Evolutionary conservation across 2,113 vertebrate species (phyloP), one percentile per base, ranked within the genome.

Genomic region (Meleagris gallopavo): DNA sequence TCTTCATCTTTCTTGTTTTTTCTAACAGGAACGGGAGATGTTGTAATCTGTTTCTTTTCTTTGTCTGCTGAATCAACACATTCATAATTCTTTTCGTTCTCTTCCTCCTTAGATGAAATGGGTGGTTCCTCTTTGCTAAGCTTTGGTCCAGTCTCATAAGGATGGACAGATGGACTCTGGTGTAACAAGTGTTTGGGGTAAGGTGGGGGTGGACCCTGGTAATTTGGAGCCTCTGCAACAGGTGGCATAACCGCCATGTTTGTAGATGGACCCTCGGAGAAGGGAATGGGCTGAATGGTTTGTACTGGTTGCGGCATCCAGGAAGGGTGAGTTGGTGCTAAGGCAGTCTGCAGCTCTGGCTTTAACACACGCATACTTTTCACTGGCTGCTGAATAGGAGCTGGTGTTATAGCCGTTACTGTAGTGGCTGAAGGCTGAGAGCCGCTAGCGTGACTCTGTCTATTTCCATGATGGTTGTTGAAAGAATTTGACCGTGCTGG

Each of bases 31-130:
- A 99, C 99, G 2, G 99, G 99, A 3, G 99, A 99, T 1, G 99
- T 99, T 6, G 99, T 99, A 95, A 99, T 99, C 95, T 99, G 99
- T 82, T 99, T 99, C 89, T 98, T 99, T 95, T 99, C 99, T 96
- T 98, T 98, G 85, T 99, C 99, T 2, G 96, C 88, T 34, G 93
- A 62, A 9, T 97, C 97, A 60, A 90, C 75, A 43, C 66, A 95
- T 55, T 98, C 97, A 10, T 92, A 89, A 75, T 89, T 98, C 64
- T 97, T 98, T 36, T 98, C 97, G 10, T 64, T 77, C 18, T 98
- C 98, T 3, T 98, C 99, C n/a, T 98, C 98, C 73, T 97, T 98
- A 58, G 95, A 72, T 64, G 95, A 94, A 89, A 84, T 45, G 15
- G 96, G 71, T 30, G 89, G 86, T 9, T 98, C 98, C 16, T 98